phyloP scores from a whole-genome alignment of 2,888 invertebrate genomes.

The Agriopis leucophaearia region DNA sequence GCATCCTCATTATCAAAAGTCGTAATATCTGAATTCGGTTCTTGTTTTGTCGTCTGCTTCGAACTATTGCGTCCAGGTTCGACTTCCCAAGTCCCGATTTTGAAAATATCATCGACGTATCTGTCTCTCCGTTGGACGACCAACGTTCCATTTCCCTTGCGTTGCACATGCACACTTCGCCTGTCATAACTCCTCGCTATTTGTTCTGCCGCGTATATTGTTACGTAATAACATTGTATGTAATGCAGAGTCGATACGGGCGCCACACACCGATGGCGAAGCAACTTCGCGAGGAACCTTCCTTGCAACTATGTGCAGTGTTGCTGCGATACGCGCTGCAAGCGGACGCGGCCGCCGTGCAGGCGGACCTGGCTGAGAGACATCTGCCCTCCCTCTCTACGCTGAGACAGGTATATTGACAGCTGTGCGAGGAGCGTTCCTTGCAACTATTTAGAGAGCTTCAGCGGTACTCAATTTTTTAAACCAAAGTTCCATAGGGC shows the following conservation, averaged over 20 bases:
- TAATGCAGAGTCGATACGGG: slow-evolving; percentile 93
- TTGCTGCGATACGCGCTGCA: slow-evolving; percentile 94
- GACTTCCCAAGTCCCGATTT: too few species aligned
- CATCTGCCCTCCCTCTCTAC: slow-evolving; percentile 96
- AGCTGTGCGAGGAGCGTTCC: background rate
- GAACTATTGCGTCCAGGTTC: too few species aligned
- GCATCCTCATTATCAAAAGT: too few species aligned
- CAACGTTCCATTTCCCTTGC: background rate
- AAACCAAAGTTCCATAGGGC: too few species aligned
- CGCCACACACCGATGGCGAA: slow-evolving; percentile 95
- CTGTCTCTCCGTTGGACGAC: too few species aligned
- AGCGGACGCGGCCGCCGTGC: slow-evolving; percentile 91
- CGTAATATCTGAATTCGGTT: too few species aligned
- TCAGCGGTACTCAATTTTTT: too few species aligned
- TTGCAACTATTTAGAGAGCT: too few species aligned
- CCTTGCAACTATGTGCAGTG: slow-evolving; percentile 96
- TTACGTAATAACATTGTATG: background rate
- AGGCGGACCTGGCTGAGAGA: slow-evolving; percentile 93
- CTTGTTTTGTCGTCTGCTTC: too few species aligned
- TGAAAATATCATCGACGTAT: too few species aligned
- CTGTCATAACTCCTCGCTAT: background rate
- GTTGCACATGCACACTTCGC: background rate
- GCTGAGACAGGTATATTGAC: slow-evolving; percentile 90
- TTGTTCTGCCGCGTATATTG: too few species aligned
- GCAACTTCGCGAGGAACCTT: slow-evolving; percentile 97